A percentile compares a stretch with the other conserved stretches of the same genome.
Conservation (phyloP, 1,140 invertebrate genomes). For the Drosophila ananassae region DNA sequence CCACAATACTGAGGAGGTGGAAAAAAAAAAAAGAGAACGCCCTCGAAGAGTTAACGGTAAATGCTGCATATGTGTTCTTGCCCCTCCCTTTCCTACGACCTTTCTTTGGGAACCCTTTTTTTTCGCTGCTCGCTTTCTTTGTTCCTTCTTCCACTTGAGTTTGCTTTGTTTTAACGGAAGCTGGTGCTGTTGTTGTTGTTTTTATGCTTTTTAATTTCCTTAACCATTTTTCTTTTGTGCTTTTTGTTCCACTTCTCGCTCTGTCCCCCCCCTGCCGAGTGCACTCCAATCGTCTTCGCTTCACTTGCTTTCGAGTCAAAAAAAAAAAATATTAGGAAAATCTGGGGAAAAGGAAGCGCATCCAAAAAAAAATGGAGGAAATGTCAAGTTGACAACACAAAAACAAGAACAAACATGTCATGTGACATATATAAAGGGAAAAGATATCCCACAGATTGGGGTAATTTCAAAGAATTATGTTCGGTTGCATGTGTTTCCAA, state of each 20-base stretch:
- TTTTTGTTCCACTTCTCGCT: constrained; percentile 67
- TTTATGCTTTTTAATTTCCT: constrained; percentile 83
- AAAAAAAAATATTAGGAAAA: constrained; percentile 1
- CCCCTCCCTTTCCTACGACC: neutral
- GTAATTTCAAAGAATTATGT: constrained; percentile 51
- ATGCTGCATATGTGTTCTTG: constrained; percentile 67
- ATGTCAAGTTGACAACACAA: constrained; percentile 7
- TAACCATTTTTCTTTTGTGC: constrained; percentile 79
- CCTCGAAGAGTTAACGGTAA: constrained; percentile 69
- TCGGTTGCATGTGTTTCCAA: constrained; percentile 27
- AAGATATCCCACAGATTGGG: constrained; percentile 54
- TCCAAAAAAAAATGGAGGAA: constrained; percentile 27
- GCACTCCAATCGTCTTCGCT: constrained; percentile 75
- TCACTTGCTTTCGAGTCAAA: constrained; percentile 32
- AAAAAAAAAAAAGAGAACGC: constrained; percentile 28
- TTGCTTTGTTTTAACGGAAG: constrained; percentile 78
- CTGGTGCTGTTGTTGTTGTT: constrained; percentile 74
- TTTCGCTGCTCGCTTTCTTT: constrained; percentile 40
- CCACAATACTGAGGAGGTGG: constrained; percentile 39
- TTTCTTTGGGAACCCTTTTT: constrained; percentile 63
- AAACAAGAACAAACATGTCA: constrained; percentile 38
- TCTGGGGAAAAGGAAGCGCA: constrained; percentile 17
- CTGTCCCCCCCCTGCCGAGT: constrained; percentile 59
- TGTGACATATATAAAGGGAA: constrained; percentile 52
- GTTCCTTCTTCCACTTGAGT: constrained; percentile 49